Conservation (phyloP, 2,113 vertebrate genomes). For the Podarcis cretensis region DNA sequence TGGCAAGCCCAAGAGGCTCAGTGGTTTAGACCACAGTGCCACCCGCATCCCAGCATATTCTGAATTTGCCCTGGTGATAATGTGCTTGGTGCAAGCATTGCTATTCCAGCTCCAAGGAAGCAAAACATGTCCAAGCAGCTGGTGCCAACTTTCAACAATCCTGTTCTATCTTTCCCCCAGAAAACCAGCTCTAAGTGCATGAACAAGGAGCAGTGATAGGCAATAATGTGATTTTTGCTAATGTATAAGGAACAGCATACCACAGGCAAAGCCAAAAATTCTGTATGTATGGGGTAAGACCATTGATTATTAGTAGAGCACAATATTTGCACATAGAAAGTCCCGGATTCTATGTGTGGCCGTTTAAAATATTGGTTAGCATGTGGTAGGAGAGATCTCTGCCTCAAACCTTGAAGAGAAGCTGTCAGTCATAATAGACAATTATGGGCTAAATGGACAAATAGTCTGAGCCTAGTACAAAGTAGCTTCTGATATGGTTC, state of each 20-base stretch:
- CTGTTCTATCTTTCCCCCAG: not conserved
- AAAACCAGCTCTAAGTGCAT: not conserved
- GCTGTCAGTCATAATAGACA: not conserved
- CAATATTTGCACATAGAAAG: not conserved
- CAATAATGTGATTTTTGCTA: not conserved
- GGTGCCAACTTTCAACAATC: not conserved
- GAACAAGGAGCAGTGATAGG: not conserved
- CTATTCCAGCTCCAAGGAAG: not conserved
- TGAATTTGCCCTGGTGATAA: not conserved
- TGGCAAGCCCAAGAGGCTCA: too few species aligned
- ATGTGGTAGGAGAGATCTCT: not conserved
- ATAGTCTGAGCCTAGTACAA: not conserved
- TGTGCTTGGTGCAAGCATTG: not conserved
- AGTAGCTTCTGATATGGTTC: not conserved
- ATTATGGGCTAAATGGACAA: not conserved
- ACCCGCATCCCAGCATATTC: not conserved
- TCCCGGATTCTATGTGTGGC: not conserved
- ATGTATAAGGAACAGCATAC: not conserved
- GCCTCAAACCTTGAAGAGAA: not conserved
- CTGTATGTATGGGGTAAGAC: fast-evolving
- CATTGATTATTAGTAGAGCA: not conserved
- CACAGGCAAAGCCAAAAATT: not conserved
- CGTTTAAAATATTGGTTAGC: not conserved
- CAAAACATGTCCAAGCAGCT: fast-evolving
- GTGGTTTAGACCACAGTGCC: too few species aligned